Evolutionary conservation across 2,113 vertebrate species (phyloP).

Genomic region (Eleginops maclovinus): DNA sequence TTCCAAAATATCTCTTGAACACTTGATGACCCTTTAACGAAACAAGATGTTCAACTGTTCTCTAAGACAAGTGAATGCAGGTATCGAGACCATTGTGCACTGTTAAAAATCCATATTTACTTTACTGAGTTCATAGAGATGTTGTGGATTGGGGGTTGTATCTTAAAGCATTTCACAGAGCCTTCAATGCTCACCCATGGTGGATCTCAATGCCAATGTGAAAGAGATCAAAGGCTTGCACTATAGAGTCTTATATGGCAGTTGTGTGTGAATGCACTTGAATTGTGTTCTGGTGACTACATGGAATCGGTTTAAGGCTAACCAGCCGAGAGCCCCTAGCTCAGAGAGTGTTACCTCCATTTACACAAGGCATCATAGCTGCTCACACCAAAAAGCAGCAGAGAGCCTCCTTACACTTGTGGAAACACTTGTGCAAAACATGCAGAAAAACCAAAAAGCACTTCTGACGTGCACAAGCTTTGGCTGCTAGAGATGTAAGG

Average conservation of each 20-base stretch:
- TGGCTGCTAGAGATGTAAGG: conserved; percentile 34
- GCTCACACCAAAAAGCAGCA: conserved; percentile 43
- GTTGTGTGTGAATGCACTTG: conserved; percentile 6
- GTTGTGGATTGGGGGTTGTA: background rate
- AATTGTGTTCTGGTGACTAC: conserved; percentile 25
- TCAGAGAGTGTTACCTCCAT: conserved; percentile 57
- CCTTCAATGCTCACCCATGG: background rate
- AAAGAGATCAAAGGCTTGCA: conserved; percentile 5
- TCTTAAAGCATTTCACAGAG: background rate
- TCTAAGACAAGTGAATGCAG: background rate
- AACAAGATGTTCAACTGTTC: background rate
- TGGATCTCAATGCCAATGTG: background rate
- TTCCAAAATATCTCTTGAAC: background rate
- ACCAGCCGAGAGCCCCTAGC: conserved; percentile 47
- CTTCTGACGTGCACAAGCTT: conserved; percentile 6
- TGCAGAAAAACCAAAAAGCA: conserved; percentile 23
- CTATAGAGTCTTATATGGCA: background rate
- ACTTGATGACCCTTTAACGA: background rate
- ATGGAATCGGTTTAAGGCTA: conserved; percentile 34
- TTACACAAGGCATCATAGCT: conserved; percentile 54
- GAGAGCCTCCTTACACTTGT: conserved; percentile 29
- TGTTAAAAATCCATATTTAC: background rate
- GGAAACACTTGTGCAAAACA: conserved; percentile 31
- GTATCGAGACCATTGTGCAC: background rate
- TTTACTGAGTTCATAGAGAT: background rate